A percentile compares a stretch with the other conserved stretches of the same genome.
Conservation (phyloP, 1,140 invertebrate genomes). For the Plodia interpunctella region DNA sequence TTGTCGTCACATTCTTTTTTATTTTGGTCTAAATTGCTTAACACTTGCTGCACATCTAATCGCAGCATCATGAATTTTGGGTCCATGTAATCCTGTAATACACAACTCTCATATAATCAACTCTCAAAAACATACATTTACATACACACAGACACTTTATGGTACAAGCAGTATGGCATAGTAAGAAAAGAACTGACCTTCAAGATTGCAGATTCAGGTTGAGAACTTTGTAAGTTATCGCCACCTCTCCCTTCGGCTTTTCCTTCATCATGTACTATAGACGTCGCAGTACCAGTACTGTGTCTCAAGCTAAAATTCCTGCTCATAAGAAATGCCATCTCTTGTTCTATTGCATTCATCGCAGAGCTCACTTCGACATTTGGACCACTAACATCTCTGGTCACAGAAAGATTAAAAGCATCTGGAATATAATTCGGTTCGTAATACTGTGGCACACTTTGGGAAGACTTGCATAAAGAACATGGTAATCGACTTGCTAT, state of each 20-base stretch:
- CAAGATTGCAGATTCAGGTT: constrained; percentile 32
- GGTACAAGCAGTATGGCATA: background rate
- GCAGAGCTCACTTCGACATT: constrained; percentile 34
- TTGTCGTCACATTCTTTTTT: constrained; percentile 31
- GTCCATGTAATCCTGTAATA: constrained; percentile 61
- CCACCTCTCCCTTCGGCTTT: constrained; percentile 6
- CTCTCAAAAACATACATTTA: no score
- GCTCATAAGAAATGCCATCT: constrained; percentile 55
- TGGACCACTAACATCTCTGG: constrained; percentile 35
- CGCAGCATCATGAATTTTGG: constrained; percentile 71
- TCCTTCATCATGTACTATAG: constrained; percentile 10
- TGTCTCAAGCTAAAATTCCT: constrained; percentile 36
- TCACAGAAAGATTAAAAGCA: constrained; percentile 30
- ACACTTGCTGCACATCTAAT: constrained; percentile 62
- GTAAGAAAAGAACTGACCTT: constrained; percentile 30
- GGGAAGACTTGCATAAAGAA: constrained; percentile 52
- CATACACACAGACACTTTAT: no score
- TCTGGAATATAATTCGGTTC: constrained; percentile 34
- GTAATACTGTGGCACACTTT: constrained; percentile 34
- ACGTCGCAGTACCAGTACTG: constrained; percentile 14
- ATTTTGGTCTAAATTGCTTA: constrained; percentile 54
- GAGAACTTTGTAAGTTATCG: constrained; percentile 15
- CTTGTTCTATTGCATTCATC: constrained; percentile 48
- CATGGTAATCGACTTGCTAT: constrained; percentile 57
- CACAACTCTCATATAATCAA: no score